Conservation (phyloP, 2,888 invertebrate genomes). For the Cylloceria caligata region DNA sequence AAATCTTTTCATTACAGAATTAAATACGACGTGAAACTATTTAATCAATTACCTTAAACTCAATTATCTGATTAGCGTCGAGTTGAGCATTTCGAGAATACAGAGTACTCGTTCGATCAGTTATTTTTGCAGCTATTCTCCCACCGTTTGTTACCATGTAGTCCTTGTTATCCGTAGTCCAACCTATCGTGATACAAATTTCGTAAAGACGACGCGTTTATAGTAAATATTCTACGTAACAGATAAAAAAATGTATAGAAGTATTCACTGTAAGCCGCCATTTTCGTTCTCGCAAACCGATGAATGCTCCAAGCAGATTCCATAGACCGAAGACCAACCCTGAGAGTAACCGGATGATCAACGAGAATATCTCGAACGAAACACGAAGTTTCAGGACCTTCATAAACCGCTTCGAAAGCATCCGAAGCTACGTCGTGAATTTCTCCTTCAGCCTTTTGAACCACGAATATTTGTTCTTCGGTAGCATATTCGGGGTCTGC, state of each 20-base stretch:
- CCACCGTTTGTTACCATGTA: slow-evolving; percentile 85
- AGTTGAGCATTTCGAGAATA: slow-evolving; percentile 85
- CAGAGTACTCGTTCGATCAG: slow-evolving; percentile 81
- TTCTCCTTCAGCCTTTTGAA: slow-evolving; percentile 85
- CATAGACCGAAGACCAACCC: slow-evolving; percentile 86
- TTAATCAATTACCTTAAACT: slow-evolving; percentile 84
- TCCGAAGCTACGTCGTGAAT: slow-evolving; percentile 76
- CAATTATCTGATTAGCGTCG: slow-evolving; percentile 85
- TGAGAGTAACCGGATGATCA: slow-evolving; percentile 85
- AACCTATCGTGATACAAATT: slow-evolving; percentile 72
- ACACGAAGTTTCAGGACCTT: slow-evolving; percentile 84
- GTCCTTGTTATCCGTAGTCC: slow-evolving; percentile 83
- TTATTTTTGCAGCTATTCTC: slow-evolving; percentile 84
- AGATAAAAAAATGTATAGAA: not conserved
- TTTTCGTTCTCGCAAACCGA: slow-evolving; percentile 84
- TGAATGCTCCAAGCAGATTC: slow-evolving; percentile 86
- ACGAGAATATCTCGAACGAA: slow-evolving; percentile 85
- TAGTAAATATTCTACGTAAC: not conserved
- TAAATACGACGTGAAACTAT: not conserved
- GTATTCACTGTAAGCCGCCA: slow-evolving; percentile 84
- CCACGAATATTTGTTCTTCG: slow-evolving; percentile 84
- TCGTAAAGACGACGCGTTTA: not conserved
- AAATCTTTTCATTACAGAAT: not conserved
- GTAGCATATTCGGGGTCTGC: slow-evolving; percentile 81
- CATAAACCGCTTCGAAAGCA: slow-evolving; percentile 83